phyloP scores from a whole-genome alignment of 1,140 invertebrate genomes.

The Drosophila jambulina region DNA sequence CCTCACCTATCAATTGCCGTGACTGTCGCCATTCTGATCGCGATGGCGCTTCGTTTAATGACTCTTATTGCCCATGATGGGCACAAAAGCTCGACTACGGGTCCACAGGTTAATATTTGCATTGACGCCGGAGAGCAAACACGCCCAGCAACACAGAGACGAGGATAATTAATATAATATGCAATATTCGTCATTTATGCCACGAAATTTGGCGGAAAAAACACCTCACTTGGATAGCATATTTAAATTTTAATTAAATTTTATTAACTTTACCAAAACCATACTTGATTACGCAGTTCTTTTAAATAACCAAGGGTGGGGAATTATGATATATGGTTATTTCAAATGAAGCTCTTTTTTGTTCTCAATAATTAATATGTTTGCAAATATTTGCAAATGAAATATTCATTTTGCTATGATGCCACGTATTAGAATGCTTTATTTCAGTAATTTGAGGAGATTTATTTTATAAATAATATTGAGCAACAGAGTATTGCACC shows the following conservation, averaged over 20 bases:
- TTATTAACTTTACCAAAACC: background rate
- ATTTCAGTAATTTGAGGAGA: background rate
- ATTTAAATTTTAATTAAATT: background rate
- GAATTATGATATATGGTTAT: background rate
- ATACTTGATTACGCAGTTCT: background rate
- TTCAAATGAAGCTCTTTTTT: background rate
- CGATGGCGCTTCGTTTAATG: conserved; percentile 46
- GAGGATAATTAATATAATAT: conserved; percentile 26
- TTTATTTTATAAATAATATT: too few relatives aligned
- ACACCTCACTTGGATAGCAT: background rate
- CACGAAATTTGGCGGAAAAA: background rate
- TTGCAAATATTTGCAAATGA: background rate
- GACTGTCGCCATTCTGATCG: conserved; percentile 34
- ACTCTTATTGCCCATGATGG: conserved; percentile 22
- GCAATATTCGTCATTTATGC: background rate
- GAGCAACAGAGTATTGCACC: background rate
- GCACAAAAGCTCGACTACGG: conserved; percentile 14
- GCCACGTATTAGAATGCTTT: background rate
- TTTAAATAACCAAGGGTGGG: too few relatives aligned
- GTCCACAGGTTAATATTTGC: conserved; percentile 33
- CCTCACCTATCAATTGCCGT: conserved; percentile 2
- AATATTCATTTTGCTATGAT: background rate
- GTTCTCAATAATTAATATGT: background rate
- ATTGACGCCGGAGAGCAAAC: conserved; percentile 18
- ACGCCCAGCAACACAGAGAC: background rate